A percentile compares a stretch with the other conserved stretches of the same genome.
Conservation (phyloP, 1,140 invertebrate species). For the Papilio glaucus region DNA sequence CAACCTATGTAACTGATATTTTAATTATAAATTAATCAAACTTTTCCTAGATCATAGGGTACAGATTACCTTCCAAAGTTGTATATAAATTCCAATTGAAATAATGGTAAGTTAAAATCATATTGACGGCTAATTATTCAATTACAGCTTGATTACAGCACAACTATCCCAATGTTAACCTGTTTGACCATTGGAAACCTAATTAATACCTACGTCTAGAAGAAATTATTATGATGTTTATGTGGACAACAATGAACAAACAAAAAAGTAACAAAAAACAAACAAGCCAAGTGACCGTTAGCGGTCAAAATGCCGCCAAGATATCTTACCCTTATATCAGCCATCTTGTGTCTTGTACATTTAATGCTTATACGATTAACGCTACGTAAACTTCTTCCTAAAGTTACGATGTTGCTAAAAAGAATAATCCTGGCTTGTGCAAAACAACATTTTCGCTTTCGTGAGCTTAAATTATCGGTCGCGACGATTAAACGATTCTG, state of each 20-base stretch:
- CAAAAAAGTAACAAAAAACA: constrained; percentile 45
- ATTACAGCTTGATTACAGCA: no score
- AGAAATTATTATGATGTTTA: not conserved
- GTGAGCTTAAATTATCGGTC: constrained; percentile 55
- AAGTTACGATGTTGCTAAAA: constrained; percentile 57
- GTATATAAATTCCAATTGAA: not conserved
- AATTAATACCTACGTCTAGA: not conserved
- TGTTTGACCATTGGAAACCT: constrained; percentile 1
- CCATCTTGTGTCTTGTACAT: constrained; percentile 72
- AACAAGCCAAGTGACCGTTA: constrained; percentile 71
- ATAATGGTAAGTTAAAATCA: not conserved
- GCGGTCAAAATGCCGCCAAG: constrained; percentile 79
- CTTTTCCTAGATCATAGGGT: no score
- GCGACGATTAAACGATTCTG: constrained; percentile 66
- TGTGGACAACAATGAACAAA: not conserved
- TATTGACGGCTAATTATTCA: constrained; percentile 25
- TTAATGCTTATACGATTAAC: constrained; percentile 70
- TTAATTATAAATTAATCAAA: no score
- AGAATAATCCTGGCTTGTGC: constrained; percentile 52
- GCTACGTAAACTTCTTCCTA: constrained; percentile 60
- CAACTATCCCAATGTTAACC: not conserved
- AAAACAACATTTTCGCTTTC: constrained; percentile 70
- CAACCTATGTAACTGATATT: no score
- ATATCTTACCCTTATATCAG: constrained; percentile 79
- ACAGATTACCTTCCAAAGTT: no score